Evolutionary conservation across 2,113 vertebrate species (phyloP).

Genomic region (Dipodomys spectabilis): DNA sequence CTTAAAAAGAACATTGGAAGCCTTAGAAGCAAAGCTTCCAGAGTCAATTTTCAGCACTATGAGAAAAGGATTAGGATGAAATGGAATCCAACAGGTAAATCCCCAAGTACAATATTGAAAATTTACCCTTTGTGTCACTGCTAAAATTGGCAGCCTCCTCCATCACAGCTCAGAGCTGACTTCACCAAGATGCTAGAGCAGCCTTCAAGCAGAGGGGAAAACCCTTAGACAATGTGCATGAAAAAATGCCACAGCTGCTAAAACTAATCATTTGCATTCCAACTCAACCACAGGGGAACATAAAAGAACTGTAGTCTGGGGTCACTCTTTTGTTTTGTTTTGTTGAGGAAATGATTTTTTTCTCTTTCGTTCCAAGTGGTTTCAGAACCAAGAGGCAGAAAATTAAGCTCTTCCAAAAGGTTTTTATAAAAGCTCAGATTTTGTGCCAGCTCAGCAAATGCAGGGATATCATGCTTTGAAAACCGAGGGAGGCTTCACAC

Average conservation of each 20-base stretch:
- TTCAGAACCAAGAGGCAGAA: constrained; percentile 68
- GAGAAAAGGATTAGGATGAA: constrained; percentile 66
- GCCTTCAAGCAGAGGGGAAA: constrained; percentile 45
- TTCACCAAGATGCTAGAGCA: background rate
- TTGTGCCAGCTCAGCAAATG: constrained; percentile 14
- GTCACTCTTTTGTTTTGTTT: background rate
- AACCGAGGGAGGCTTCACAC: constrained; percentile 14
- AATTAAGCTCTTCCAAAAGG: constrained; percentile 57
- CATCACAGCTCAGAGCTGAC: background rate
- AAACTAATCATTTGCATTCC: constrained; percentile 29
- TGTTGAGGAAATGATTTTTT: constrained; percentile 20
- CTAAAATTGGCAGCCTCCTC: constrained; percentile 26
- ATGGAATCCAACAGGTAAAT: constrained; percentile 71
- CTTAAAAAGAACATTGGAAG: constrained; percentile 9
- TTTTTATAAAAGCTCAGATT: background rate
- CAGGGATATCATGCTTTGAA: background rate
- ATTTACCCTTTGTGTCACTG: constrained; percentile 24
- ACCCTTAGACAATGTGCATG: constrained; percentile 23
- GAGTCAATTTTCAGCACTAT: constrained; percentile 55
- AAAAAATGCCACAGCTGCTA: constrained; percentile 14
- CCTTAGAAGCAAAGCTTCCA: constrained; percentile 14
- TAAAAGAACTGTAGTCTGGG: background rate
- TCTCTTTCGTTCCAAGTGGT: constrained; percentile 42
- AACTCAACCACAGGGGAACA: constrained; percentile 9
- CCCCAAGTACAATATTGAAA: constrained; percentile 62